These are phyloP conservation scores for Apostichopus californicus DNA, from an alignment of 35 echinoderm and acorn worm species.

Conservation along the genomic window DNA sequence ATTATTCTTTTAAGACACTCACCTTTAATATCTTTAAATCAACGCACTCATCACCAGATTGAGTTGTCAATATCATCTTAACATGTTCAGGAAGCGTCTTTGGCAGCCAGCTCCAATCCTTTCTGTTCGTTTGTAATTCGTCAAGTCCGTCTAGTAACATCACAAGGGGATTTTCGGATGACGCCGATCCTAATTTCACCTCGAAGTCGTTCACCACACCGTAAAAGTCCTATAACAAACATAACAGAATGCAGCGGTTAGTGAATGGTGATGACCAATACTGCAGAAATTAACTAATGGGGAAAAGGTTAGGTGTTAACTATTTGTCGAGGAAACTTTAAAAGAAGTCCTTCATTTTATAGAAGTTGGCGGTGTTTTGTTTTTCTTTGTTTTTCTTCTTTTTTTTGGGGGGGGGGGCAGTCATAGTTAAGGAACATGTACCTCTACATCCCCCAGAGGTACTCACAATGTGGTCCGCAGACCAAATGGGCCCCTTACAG, in stretches of 20 bases:
- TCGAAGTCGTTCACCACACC: constrained; percentile 86
- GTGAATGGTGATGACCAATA: background rate
- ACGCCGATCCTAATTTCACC: constrained; percentile 60
- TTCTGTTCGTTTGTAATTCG: constrained; percentile 59
- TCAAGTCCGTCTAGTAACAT: constrained; percentile 84
- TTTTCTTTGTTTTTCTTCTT: background rate
- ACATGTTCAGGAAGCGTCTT: constrained; percentile 73
- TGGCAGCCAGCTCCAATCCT: constrained; percentile 75
- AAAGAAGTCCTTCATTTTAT: too few relatives aligned
- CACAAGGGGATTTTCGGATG: constrained; percentile 58
- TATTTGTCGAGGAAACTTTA: background rate
- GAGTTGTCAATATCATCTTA: constrained; percentile 64
- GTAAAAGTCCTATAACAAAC: constrained; percentile 68
- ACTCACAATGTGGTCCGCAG: too few relatives aligned
- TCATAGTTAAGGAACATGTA: too few relatives aligned
- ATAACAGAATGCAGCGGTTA: constrained; percentile 17
- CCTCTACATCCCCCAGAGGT: too few relatives aligned
- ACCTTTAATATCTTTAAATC: background rate
- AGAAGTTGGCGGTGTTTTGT: too few relatives aligned
- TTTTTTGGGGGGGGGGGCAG: background rate
- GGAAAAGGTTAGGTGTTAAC: background rate
- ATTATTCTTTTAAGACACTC: background rate
- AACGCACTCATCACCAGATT: background rate
- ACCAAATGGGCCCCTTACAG: too few relatives aligned
- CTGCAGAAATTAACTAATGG: background rate